A percentile compares a stretch with the other conserved stretches of the same genome.
phyloP scores from a whole-genome alignment of 1,140 invertebrate species.

The Riptortus pedestris region DNA sequence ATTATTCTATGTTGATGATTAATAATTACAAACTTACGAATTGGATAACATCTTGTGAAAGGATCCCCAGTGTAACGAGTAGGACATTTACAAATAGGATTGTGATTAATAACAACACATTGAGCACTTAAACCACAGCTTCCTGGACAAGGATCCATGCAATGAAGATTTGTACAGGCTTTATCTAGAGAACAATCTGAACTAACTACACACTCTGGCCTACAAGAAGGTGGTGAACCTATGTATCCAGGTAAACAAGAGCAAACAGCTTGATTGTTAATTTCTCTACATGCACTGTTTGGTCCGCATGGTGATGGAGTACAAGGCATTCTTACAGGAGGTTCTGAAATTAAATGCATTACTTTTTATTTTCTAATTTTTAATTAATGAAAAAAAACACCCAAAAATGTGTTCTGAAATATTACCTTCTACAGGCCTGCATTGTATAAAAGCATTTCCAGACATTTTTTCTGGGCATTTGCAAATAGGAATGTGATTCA shows the following conservation, averaged over 20 bases:
- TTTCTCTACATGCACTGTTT: slow-evolving; percentile 43
- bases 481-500: slow-evolving; percentile 43
- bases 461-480: slow-evolving; percentile 39
- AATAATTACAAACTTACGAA: slow-evolving; percentile 40
- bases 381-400: neutral
- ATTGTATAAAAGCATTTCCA: slow-evolving; percentile 41
- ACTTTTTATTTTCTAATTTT: slow-evolving; percentile 1
- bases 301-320: slow-evolving; percentile 45
- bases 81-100: slow-evolving; percentile 53
- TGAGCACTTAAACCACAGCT: slow-evolving; percentile 61
- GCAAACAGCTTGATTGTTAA: slow-evolving; percentile 45
- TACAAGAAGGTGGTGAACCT: slow-evolving; percentile 45
- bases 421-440: slow-evolving; percentile 34
- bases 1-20: neutral
- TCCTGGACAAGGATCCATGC: slow-evolving; percentile 59
- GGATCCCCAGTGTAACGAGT: slow-evolving; percentile 51
- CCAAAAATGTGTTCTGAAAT: slow-evolving; percentile 41
- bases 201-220: slow-evolving; percentile 46
- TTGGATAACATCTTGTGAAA: slow-evolving; percentile 42
- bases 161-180: slow-evolving; percentile 52
- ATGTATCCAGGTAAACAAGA: slow-evolving; percentile 45
- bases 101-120: slow-evolving; percentile 55
- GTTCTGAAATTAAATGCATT: slow-evolving; percentile 37
- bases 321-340: slow-evolving; percentile 46
- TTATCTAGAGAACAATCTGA: slow-evolving; percentile 43